These are phyloP conservation scores for Orestias chungarensis DNA, from an alignment of 2,797 vertebrate species.

Conservation along the genomic window DNA sequence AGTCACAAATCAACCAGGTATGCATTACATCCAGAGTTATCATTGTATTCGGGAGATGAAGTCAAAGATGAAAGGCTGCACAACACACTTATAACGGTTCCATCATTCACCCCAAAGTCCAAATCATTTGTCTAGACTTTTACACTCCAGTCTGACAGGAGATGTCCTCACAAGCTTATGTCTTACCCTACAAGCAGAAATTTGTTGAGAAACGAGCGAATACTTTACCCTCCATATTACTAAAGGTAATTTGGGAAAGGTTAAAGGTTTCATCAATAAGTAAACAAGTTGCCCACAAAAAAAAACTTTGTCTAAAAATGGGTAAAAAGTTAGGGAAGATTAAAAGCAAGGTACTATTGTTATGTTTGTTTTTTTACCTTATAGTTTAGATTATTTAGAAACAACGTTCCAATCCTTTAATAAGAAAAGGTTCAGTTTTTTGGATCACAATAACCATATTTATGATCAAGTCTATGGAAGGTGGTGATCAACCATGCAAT, in stretches of 20 bases:
- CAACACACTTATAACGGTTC: not conserved
- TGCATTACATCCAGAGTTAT: not conserved
- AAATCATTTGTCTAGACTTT: not conserved
- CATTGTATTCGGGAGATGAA: not conserved
- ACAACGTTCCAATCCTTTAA: too few species aligned
- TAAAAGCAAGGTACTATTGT: not conserved
- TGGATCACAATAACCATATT: too few species aligned
- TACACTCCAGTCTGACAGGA: not conserved
- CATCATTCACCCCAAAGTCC: not conserved
- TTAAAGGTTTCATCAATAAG: not conserved
- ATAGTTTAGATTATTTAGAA: too few species aligned
- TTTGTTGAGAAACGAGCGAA: not conserved
- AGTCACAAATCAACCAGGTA: constrained; percentile 78
- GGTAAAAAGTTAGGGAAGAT: not conserved
- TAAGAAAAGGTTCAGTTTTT: not conserved
- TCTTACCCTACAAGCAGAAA: not conserved
- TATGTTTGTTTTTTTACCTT: too few species aligned
- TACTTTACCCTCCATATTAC: not conserved
- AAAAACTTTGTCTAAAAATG: not conserved
- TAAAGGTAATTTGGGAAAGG: not conserved
- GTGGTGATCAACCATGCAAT: not conserved
- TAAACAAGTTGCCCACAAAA: not conserved
- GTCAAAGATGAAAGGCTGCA: not conserved
- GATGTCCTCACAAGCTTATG: not conserved
- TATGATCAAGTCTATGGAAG: not conserved